Evolutionary conservation across 1,140 invertebrate genomes (phyloP).

Genomic region (Phymastichus coffea): DNA sequence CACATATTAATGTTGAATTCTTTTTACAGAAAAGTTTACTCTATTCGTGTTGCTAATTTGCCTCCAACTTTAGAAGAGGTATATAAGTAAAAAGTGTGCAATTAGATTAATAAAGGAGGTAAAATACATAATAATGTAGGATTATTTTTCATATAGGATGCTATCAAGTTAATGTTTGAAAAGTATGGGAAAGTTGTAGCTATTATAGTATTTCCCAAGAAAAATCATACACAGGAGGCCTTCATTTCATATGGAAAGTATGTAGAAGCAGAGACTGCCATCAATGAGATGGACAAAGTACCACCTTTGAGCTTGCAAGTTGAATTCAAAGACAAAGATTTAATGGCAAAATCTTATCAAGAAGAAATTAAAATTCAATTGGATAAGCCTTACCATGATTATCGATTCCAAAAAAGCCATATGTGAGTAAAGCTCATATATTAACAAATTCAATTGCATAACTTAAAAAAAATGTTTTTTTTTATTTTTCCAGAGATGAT

Average conservation of each 20-base stretch:
- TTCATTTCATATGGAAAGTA: constrained; percentile 16
- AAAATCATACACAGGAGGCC: constrained; percentile 8
- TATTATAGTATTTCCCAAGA: constrained; percentile 27
- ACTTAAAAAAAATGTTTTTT: constrained; percentile 6
- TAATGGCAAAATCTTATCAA: background rate
- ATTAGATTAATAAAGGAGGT: constrained; percentile 5
- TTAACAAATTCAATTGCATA: too few species aligned
- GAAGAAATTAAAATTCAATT: background rate
- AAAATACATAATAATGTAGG: background rate
- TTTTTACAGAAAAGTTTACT: constrained; percentile 16
- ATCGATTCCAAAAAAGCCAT: background rate
- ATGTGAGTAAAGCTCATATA: constrained; percentile 22
- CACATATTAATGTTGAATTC: constrained; percentile 1
- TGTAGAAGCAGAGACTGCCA: background rate
- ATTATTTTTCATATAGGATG: constrained; percentile 33
- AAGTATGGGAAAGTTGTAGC: constrained; percentile 37
- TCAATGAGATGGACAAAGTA: background rate
- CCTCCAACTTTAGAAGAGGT: constrained; percentile 43
- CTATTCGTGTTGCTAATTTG: constrained; percentile 36
- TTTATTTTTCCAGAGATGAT: constrained; percentile 18
- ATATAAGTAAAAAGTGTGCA: constrained; percentile 11
- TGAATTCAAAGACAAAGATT: constrained; percentile 15
- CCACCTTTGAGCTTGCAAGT: background rate
- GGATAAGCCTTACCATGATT: constrained; percentile 5
- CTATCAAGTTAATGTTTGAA: constrained; percentile 40